phyloP scores from a whole-genome alignment of 2,113 vertebrate species.

The Oncorhynchus kisutch region DNA sequence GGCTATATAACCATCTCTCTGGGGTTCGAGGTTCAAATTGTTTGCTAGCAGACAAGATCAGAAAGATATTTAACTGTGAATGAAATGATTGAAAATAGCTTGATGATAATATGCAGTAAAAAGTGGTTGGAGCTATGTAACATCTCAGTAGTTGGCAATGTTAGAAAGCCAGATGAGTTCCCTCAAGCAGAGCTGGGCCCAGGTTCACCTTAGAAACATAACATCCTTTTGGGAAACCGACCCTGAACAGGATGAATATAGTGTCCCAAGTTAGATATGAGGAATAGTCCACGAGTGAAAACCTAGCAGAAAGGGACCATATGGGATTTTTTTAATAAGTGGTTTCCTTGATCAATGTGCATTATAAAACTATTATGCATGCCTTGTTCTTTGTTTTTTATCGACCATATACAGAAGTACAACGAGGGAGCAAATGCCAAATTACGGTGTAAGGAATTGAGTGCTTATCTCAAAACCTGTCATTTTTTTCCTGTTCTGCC shows the following conservation, averaged over 20 bases:
- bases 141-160: constrained; percentile 27
- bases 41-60: constrained; percentile 37
- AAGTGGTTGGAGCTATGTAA: constrained; percentile 29
- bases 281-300: constrained; percentile 38
- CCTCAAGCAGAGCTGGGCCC: constrained; percentile 21
- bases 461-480: constrained; percentile 41
- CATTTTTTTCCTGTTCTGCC: constrained; percentile 59
- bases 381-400: constrained; percentile 68
- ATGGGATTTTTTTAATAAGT: constrained; percentile 55
- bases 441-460: constrained; percentile 38
- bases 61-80: constrained; percentile 50
- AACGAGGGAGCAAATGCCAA: constrained; percentile 62
- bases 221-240: too few relatives aligned
- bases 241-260: constrained; percentile 41
- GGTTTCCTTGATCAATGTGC: constrained; percentile 66
- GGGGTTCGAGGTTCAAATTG: constrained; percentile 27
- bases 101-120: constrained; percentile 50
- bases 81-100: constrained; percentile 25
- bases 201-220: too few relatives aligned
- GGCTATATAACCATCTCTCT: constrained; percentile 21
- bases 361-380: constrained; percentile 75
- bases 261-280: constrained; percentile 43
- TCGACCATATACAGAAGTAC: constrained; percentile 52
- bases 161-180: constrained; percentile 34
- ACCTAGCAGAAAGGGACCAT: constrained; percentile 55